These are phyloP conservation scores for Diorhabda sublineata DNA, from an alignment of 1,140 invertebrate genomes.

Conservation along the genomic window DNA sequence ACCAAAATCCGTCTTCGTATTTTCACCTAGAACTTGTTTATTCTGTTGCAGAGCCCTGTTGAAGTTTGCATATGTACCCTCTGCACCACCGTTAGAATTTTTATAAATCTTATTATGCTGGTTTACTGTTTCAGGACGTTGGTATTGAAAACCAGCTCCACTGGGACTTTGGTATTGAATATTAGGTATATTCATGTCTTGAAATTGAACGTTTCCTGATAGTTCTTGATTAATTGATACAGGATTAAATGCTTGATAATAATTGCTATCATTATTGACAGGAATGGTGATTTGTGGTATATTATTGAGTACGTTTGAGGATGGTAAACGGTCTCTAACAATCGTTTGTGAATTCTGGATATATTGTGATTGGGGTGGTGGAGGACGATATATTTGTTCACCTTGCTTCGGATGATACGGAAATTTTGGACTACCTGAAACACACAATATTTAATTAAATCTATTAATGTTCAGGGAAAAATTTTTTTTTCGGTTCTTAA, in stretches of 20 bases:
- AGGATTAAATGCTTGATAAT: constrained; percentile 30
- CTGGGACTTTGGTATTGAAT: constrained; percentile 24
- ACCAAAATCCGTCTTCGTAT: not conserved
- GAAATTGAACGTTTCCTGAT: constrained; percentile 16
- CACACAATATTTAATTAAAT: no score
- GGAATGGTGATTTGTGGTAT: constrained; percentile 28
- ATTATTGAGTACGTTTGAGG: constrained; percentile 25
- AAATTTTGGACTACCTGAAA: constrained; percentile 4
- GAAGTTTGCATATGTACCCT: not conserved
- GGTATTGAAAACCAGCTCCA: no score
- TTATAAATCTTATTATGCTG: not conserved
- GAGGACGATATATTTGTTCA: constrained; percentile 4
- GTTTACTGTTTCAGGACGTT: constrained; percentile 3
- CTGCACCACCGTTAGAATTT: not conserved
- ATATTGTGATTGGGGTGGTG: constrained; percentile 14
- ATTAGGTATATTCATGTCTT: not conserved
- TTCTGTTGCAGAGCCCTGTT: not conserved
- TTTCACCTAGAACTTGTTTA: constrained; percentile 24
- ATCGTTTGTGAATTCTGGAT: constrained; percentile 24
- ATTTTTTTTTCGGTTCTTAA: no score
- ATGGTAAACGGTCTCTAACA: constrained; percentile 23
- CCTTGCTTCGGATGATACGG: constrained; percentile 16
- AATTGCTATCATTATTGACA: constrained; percentile 29
- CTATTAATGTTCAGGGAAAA: not conserved
- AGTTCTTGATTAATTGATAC: constrained; percentile 30